Conservation (phyloP, 2,888 invertebrate species). For the Caenorhabditis sp. region DNA sequence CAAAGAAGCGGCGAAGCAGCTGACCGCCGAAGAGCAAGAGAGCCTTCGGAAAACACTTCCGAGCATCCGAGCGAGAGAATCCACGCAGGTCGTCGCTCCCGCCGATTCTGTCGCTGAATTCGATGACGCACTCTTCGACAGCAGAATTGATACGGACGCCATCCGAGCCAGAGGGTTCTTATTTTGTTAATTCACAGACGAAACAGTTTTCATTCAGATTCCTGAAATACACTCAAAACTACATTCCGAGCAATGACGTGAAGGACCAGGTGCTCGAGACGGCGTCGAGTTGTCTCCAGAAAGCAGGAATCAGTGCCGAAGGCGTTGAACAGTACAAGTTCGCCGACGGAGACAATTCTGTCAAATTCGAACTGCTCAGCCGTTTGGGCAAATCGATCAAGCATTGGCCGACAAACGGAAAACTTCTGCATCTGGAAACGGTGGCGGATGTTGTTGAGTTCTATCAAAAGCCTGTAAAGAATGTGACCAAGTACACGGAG, state of each 20-base stretch:
- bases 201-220: too few relatives aligned
- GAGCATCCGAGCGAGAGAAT: slow-evolving; percentile 41
- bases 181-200: too few relatives aligned
- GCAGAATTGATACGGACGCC: slow-evolving; percentile 66
- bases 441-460: slow-evolving; percentile 71
- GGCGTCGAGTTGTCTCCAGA: slow-evolving; percentile 17
- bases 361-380: slow-evolving; percentile 50
- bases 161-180: slow-evolving; percentile 76
- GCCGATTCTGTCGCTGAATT: slow-evolving; percentile 36
- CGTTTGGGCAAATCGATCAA: slow-evolving; percentile 46
- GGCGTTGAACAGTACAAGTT: slow-evolving; percentile 37
- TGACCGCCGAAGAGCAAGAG: slow-evolving; percentile 52
- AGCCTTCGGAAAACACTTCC: slow-evolving; percentile 46
- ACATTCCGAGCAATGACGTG: slow-evolving; percentile 56
- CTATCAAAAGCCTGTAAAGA: slow-evolving; percentile 72
- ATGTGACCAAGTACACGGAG: slow-evolving; percentile 70
- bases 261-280: slow-evolving; percentile 35
- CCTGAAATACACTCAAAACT: slow-evolving; percentile 62
- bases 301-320: slow-evolving; percentile 12
- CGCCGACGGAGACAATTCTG: slow-evolving; percentile 35
- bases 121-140: slow-evolving; percentile 54
- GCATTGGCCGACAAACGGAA: slow-evolving; percentile 71
- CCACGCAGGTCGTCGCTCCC: slow-evolving; percentile 22
- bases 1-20: slow-evolving; percentile 30
- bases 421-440: slow-evolving; percentile 67